Percentiles rank a stretch among this genome's conserved stretches.
Conservation (phyloP, 2,113 vertebrate genomes). For the Loxodonta africana region DNA sequence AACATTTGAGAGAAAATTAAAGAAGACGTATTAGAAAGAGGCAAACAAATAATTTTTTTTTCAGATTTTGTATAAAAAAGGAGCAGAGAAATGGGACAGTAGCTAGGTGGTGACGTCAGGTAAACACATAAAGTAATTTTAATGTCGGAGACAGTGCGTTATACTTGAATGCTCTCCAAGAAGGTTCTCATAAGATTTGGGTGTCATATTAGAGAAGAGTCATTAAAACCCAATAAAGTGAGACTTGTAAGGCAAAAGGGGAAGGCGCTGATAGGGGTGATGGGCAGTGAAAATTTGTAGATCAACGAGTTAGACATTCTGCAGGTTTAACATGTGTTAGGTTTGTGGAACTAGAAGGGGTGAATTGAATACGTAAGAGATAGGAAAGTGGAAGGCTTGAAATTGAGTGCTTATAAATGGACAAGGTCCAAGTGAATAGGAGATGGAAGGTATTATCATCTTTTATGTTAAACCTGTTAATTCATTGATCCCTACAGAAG, state of each 20-base stretch:
- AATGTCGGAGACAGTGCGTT: neutral
- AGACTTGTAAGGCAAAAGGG: neutral
- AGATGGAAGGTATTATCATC: neutral
- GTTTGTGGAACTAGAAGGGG: neutral
- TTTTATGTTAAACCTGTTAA: neutral
- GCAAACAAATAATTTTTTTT: no score
- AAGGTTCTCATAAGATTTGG: no score
- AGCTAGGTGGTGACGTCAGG: neutral
- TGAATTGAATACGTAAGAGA: neutral
- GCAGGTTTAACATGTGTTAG: neutral
- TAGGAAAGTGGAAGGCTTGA: neutral
- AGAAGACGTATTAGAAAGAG: neutral
- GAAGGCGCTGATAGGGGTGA: neutral
- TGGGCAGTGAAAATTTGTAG: neutral
- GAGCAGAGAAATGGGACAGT: neutral
- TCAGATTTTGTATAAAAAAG: neutral
- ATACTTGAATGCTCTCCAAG: neutral
- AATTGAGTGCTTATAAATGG: neutral
- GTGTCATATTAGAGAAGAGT: no score
- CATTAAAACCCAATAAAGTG: neutral
- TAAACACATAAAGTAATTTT: neutral
- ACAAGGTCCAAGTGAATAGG: neutral
- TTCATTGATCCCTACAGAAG: neutral
- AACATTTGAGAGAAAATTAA: neutral
- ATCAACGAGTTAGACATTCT: neutral